Evolutionary conservation across 2,113 vertebrate species (phyloP).

Genomic region (Myrmecophaga tridactyla): DNA sequence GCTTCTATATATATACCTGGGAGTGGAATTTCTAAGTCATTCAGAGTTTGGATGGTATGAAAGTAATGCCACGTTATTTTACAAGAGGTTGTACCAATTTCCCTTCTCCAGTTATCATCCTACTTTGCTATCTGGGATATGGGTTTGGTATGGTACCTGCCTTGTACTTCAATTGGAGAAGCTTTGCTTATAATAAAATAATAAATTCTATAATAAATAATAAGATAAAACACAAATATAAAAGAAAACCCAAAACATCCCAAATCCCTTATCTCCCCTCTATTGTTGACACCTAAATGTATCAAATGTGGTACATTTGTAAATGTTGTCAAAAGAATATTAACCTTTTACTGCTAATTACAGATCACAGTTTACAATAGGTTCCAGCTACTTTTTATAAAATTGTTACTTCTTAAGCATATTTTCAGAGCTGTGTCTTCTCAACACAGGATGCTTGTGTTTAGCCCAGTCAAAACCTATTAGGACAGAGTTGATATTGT

Average conservation of each 20-base stretch:
- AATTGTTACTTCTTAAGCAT: background rate
- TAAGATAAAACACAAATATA: no score
- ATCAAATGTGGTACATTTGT: no score
- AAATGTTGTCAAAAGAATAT: no score
- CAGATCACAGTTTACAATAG: no score
- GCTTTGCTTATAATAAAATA: background rate
- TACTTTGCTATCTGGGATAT: background rate
- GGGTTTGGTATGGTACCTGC: background rate
- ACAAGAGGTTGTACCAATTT: background rate
- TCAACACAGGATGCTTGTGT: slow-evolving; percentile 16
- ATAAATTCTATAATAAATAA: no score
- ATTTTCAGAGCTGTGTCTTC: background rate
- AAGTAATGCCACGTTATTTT: background rate
- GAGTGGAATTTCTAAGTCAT: background rate
- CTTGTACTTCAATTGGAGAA: background rate
- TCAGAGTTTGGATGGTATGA: background rate
- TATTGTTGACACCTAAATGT: no score
- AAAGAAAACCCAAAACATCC: no score
- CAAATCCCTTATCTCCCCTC: no score
- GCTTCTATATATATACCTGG: background rate
- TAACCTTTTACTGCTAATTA: no score
- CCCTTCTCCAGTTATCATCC: background rate
- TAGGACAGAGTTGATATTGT: slow-evolving; percentile 51
- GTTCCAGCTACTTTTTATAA: background rate
- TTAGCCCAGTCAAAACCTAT: slow-evolving; percentile 58